Conservation (phyloP, 2,113 vertebrate species). For the Aleadryas rufinucha region DNA sequence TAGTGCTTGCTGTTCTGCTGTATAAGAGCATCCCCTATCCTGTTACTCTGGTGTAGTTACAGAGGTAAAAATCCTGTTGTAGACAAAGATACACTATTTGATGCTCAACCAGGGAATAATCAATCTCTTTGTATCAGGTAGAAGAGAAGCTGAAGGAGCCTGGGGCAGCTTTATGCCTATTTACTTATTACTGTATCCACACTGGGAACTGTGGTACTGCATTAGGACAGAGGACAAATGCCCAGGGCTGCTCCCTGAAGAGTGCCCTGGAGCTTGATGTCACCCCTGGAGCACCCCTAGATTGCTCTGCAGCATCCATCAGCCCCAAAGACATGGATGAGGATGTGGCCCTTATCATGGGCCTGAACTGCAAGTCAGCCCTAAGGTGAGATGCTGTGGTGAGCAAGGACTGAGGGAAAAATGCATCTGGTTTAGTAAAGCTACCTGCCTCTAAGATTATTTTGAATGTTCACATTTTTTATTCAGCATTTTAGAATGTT, state of each 20-base stretch:
- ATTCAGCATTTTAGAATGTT: neutral
- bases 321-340: neutral
- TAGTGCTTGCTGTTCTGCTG: neutral
- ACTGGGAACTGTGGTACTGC: neutral
- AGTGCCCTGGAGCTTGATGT: neutral
- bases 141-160: neutral
- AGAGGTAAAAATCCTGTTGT: neutral
- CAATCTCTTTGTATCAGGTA: neutral
- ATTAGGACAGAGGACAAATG: neutral
- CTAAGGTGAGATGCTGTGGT: neutral
- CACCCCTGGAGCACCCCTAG: neutral
- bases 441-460: neutral
- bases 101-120: neutral
- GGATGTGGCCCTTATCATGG: neutral
- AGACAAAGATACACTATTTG: neutral
- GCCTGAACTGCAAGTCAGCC: neutral
- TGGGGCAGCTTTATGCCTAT: neutral
- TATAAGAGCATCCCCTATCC: accelerated
- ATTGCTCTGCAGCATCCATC: neutral
- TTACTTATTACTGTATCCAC: neutral
- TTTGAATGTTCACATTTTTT: neutral
- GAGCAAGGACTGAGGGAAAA: neutral
- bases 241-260: neutral
- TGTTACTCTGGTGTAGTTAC: neutral
- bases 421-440: neutral